A percentile compares a stretch with the other conserved stretches of the same genome.
Conservation (phyloP, 2,888 invertebrate genomes). For the Trissonchulus sp. region DNA sequence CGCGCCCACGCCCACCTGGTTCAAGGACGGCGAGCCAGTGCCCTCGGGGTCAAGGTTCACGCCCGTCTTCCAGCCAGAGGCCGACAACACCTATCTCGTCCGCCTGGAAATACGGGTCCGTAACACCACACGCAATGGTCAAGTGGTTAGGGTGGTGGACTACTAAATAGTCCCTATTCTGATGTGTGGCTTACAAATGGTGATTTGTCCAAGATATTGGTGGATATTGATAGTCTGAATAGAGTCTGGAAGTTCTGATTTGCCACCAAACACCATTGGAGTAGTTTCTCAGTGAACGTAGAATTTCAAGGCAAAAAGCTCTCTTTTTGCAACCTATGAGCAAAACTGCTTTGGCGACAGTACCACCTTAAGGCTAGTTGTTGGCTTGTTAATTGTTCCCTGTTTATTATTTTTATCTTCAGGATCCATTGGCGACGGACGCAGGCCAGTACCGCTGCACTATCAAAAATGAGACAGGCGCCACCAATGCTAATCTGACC, state of each 20-base stretch:
- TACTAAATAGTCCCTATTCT: too few species aligned
- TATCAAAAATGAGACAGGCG: constrained; percentile 89
- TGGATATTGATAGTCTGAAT: too few species aligned
- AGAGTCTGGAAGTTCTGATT: too few species aligned
- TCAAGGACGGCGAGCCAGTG: constrained; percentile 57
- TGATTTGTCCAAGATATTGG: too few species aligned
- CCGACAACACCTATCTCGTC: constrained; percentile 49
- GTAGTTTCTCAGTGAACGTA: too few species aligned
- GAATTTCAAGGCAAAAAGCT: too few species aligned
- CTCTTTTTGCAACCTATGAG: too few species aligned
- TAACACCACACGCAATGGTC: constrained; percentile 17
- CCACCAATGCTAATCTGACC: constrained; percentile 91
- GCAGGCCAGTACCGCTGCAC: constrained; percentile 97
- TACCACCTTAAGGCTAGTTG: neutral
- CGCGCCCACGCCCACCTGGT: constrained; percentile 86
- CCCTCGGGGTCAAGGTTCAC: constrained; percentile 48
- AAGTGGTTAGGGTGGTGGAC: neutral
- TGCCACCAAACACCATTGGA: too few species aligned
- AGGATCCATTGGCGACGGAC: constrained; percentile 90
- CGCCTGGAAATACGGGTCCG: constrained; percentile 50
- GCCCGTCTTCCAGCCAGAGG: constrained; percentile 47
- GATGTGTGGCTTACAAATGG: too few species aligned
- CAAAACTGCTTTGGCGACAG: too few species aligned
- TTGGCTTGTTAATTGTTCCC: neutral
- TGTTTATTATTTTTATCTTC: too few species aligned